Base-by-base conservation (phyloP, 2,113 vertebrate species). In the Elanoides forficatus region DNA sequence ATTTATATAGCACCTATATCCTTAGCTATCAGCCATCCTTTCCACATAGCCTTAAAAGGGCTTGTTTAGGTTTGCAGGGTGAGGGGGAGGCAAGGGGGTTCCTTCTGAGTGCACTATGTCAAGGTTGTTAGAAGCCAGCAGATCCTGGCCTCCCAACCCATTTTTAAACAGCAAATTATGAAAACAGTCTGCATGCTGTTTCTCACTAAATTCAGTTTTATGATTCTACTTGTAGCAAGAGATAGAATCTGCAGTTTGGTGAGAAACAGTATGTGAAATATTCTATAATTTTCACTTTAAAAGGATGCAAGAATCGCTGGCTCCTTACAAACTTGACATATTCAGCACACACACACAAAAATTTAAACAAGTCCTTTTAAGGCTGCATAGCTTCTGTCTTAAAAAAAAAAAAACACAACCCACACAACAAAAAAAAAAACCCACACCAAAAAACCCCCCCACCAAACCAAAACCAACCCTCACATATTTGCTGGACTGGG, bases 331-430 rank as follows among this genome's bases (percentile, higher is more conserved):
- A 95, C 93, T 97, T 90, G 89, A 96, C 89, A 96, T 97, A 96
- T 96, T 96, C 96, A 62, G 96, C 73, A 47, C 90, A 73, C 70
- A 78, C 83, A 95, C 74, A 94, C 55, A 96, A 79, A 97, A 96
- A 97, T 95, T 98, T 98, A 97, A 97, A 98, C 97, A 97, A 97
- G 93, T 95, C 97, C 97, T 97, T 98, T 98, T 98, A 97, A 96
- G 97, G 97, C 95, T 96, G 88, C 97, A 93, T 95, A 97, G 91
- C 94, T 97, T 96, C 97, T 97, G 94, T 87, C 95, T 90, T 42
- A 0, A 36, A 91, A 94, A 95, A 94, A 52, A 55, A 36, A 38
- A 7, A 17, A 53, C n/a, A n/a, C n/a, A n/a, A n/a, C n/a, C n/a
- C n/a, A n/a, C n/a, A n/a, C n/a, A n/a, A n/a, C n/a, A 53, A 21